These are phyloP conservation scores for Centroberyx gerrardi DNA, from an alignment of 2,797 vertebrate species.

Conservation along the genomic window DNA sequence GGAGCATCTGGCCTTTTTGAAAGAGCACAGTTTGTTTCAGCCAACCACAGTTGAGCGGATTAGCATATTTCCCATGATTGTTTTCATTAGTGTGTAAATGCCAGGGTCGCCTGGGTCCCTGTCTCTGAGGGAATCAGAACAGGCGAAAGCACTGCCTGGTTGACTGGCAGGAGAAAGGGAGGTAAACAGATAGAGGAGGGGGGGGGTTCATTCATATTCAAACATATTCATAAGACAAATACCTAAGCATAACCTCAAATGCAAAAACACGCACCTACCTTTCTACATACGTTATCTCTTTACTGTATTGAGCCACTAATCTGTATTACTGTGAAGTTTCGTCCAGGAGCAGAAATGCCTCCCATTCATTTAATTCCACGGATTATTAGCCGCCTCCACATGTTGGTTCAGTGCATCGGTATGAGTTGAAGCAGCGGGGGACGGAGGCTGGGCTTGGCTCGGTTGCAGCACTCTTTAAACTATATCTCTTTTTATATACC, in stretches of 20 bases:
- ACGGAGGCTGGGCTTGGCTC: conserved; percentile 35
- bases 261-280: conserved; percentile 27
- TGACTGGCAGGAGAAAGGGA: conserved; percentile 6
- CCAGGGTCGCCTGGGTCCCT: conserved; percentile 66
- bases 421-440: conserved; percentile 24
- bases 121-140: conserved; percentile 61
- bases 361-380: conserved; percentile 52
- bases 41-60: conserved; percentile 69
- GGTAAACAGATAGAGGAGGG: not conserved
- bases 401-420: conserved; percentile 35
- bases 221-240: conserved; percentile 35
- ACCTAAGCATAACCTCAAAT: conserved; percentile 36
- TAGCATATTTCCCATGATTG: conserved; percentile 82
- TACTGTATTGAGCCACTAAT: conserved; percentile 34
- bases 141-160: conserved; percentile 17
- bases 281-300: conserved; percentile 16
- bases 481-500: conserved; percentile 25
- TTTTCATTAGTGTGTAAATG: conserved; percentile 83
- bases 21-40: conserved; percentile 80
- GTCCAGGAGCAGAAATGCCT: conserved; percentile 47
- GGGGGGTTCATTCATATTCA: conserved; percentile 21
- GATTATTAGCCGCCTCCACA: conserved; percentile 60
- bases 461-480: conserved; percentile 36
- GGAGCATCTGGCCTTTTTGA: conserved; percentile 82
- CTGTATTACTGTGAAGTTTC: conserved; percentile 45